Base-by-base conservation (phyloP, 2,797 vertebrate species). In the Apogon talboti region DNA sequence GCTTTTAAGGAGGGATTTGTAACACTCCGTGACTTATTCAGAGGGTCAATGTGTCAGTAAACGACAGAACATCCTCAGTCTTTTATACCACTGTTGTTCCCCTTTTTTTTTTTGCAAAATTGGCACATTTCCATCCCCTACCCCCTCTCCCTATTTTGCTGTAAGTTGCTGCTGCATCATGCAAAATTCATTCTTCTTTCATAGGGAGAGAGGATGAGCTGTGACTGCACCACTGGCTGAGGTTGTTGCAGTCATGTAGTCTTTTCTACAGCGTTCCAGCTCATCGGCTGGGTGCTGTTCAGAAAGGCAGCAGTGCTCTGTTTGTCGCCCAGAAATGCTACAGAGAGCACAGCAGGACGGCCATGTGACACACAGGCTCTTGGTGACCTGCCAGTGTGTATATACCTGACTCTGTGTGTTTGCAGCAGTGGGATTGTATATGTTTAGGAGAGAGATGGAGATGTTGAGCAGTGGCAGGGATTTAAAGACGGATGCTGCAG, bases 181-280 rank as follows among this genome's bases (percentile, higher is more conserved):
- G 78, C 78, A 87, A 83, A 91, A 86, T 86, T 79, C 45, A 85
- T 86, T 67, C 65, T 43, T 69, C 52, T 79, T 73, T 80, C 61
- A 68, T 28, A 9, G 11, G 60, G 74, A 58, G 76, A 69, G 76
- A 46, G 52, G 69, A 80, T 57, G 67, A 82, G 86, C 78, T 73
- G 61, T 56, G 82, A 79, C 69, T 74, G 75, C 47, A 30, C 73
- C 0, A 48, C 65, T 14, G 64, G 60, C 58, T 33, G 72, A 74
- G 16, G 44, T 52, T 46, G 67, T 74, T 59, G 73, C 21, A 71
- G 63, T 52, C 37, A 6, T 41, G 33, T 28, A 28, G 52, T 61
- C 47, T 12, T 35, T 49, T 19, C 55, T 45, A 68, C 51, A 44
- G 15, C 1, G 28, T 64, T 44, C 43, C 54, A 33, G 46, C 6